Base-by-base conservation (phyloP, 2,113 vertebrate genomes). In the Menidia beryllina region DNA sequence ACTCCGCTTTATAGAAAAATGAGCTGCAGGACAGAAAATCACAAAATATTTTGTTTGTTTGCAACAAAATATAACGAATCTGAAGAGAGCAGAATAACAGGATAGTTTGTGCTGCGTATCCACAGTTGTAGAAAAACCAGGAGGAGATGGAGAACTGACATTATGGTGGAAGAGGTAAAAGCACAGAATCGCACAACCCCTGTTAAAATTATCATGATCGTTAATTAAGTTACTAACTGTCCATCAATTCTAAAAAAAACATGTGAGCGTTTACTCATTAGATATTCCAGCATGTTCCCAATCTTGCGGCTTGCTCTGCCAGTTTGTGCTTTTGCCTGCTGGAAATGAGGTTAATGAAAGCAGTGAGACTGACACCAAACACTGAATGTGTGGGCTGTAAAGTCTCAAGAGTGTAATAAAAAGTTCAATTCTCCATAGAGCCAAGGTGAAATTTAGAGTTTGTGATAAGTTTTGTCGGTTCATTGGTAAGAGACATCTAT, bases 11-110 rank as follows among this genome's bases (percentile, higher is more conserved):
- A 59, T 26, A 64, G 72, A 75, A 21, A 81, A 82, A 70, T 77
- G 57, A 73, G 64, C 25, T 27, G 15, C 24, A 12, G 57, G 71
- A 79, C 70, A 84, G 71, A 83, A 83, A 88, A 80, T 88, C 49
- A 48, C 47, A n/a, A 21, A 36, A 30, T 53, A 63, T 51, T 69
- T 47, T 61, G 45, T 60, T 88, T 65, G 57, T 82, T 79, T 85
- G 78, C 78, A 73, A 75, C 47, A 67, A 62, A 50, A 79, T 63
- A 72, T 72, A 76, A 81, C 48, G 78, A 49, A 73, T 80, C 25
- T 49, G 41, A 66, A 71, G 26, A 59, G n/a, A 30, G 27, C 59
- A 8, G 64, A 68, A 65, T 21, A 49, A 45, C 17, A 21, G 8
- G 17, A 76, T 48, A 5, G 30, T 34, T 34, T 34, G 30, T 34